phyloP scores from a whole-genome alignment of 2,113 vertebrate genomes.

The Emydura subglobosa region DNA sequence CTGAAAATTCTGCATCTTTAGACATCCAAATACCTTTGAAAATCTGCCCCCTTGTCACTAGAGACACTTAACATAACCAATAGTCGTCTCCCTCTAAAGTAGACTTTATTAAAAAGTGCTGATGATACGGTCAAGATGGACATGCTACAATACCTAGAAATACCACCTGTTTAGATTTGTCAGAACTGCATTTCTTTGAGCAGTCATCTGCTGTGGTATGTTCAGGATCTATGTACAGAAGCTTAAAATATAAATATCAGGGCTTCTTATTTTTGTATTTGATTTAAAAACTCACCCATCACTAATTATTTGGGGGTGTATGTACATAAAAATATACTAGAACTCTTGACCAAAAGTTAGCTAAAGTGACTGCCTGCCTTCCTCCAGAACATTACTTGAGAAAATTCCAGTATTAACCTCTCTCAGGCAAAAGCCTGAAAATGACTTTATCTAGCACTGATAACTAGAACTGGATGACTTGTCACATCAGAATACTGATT shows the following conservation, averaged over 20 bases:
- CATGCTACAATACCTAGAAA: background rate
- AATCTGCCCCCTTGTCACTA: background rate
- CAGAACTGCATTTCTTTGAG: background rate
- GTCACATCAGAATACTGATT: background rate
- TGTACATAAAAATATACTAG: background rate
- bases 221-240: background rate
- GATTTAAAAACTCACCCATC: background rate
- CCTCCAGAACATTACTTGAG: too few species aligned
- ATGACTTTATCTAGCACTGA: background rate
- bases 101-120: background rate
- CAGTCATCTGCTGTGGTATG: background rate
- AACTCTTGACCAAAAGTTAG: background rate
- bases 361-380: background rate
- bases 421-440: background rate
- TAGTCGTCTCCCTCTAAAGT: background rate
- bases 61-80: background rate
- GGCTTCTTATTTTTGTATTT: background rate
- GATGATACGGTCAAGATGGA: background rate
- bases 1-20: background rate
- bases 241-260: background rate
- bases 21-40: background rate
- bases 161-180: background rate
- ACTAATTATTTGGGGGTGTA: background rate
- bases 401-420: background rate
- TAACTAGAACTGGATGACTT: background rate